Conservation (phyloP, 2,797 vertebrate genomes). For the Chaunax sp. region DNA sequence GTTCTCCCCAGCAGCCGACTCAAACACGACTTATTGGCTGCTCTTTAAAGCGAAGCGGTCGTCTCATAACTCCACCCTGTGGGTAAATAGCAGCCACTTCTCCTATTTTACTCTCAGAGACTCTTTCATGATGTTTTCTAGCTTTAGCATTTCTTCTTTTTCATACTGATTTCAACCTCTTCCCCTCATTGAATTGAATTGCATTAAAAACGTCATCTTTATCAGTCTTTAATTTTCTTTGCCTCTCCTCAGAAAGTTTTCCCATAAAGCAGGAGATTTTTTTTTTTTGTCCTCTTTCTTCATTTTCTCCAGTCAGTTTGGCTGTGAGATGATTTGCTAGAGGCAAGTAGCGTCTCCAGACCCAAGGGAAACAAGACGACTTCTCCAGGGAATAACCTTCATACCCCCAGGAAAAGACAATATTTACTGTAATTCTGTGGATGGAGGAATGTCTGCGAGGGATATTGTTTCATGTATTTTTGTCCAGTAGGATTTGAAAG, state of each 20-base stretch:
- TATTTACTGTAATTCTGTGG: too few species aligned
- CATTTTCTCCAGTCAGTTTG: not conserved
- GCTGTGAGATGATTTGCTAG: not conserved
- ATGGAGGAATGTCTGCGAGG: too few species aligned
- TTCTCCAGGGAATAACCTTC: slow-evolving; percentile 1
- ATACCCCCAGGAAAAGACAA: not conserved
- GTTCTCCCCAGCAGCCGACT: not conserved
- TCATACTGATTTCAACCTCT: not conserved
- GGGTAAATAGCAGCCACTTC: slow-evolving; percentile 35
- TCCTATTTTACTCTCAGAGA: not conserved
- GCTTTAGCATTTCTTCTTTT: not conserved
- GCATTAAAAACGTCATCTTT: too few species aligned
- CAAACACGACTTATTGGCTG: slow-evolving; percentile 33
- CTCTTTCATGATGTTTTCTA: not conserved
- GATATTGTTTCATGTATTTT: too few species aligned
- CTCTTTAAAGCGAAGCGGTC: slow-evolving; percentile 10
- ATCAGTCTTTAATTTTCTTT: not conserved
- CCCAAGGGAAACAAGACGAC: not conserved
- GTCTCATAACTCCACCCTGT: slow-evolving; percentile 32
- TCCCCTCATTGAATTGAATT: not conserved
- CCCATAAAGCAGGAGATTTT: not conserved
- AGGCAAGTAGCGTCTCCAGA: not conserved
- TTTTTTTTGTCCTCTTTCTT: not conserved
- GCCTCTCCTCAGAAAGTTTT: not conserved
- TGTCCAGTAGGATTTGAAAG: too few species aligned